Evolutionary conservation across 1,140 invertebrate genomes (phyloP), one percentile per base, ranked within the genome.

Genomic region (Rhizoglyphus robini): DNA sequence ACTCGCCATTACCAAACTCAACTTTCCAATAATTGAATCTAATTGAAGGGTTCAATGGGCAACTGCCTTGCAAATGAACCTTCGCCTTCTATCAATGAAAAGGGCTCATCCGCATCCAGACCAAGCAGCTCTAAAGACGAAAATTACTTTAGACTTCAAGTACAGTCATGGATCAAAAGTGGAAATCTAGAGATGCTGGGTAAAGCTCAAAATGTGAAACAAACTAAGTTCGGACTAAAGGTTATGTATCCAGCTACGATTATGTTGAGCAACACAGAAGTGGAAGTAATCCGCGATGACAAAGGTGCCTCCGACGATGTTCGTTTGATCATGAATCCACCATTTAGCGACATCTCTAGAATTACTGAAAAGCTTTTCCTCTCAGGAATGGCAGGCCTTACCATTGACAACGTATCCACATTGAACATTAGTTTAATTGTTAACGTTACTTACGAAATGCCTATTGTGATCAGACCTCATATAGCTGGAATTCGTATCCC

Each of bases 321-420:
- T 25, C 51, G 51, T 27, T 54, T 54, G 51, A 54, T 54, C 51
- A 54, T 25, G 23, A 54, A 32, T 54, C 23, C 51, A 23, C 51
- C 51, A 25, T 54, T 54, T 32, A 25, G 51, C 23, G 51, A 54
- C 8, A 54, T 54, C 23, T 11, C 23, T 23, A 8, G 51, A 25
- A 63, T 63, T 47, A 49, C 54, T 23, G 62, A 63, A 15, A 11
- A 63, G 23, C 47, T 63, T 13, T 63, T 63, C 62, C 23, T 63
- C 18, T 63, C 62, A 11, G 62, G 62, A n/a, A 25, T 63, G n/a
- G 38, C 15, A 48, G 62, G 62, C 8, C 11, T 63, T 15, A 63
- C 62, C 30, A 59, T 11, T 11, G 62, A 63, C 15, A 63, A 63
- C 30, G 23, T 63, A 13, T 15, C 8, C 8, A 32, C 51, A 25